Conservation (phyloP, 2,888 invertebrate genomes). For the Carabus problematicus region DNA sequence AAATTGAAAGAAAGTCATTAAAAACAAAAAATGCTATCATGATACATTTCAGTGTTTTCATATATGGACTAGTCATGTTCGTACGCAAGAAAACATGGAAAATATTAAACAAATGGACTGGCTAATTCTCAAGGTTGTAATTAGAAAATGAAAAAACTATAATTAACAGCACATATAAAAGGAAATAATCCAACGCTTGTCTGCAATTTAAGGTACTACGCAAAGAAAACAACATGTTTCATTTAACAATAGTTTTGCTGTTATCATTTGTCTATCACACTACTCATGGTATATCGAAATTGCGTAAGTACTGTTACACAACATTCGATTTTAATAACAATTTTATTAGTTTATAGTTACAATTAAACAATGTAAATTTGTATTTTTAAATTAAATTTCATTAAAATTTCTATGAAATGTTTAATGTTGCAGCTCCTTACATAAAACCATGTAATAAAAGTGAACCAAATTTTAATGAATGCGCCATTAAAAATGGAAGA, state of each 20-base stretch:
- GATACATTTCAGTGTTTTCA: too few species aligned
- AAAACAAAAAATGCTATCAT: too few species aligned
- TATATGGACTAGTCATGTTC: too few species aligned
- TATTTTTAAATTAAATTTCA: too few species aligned
- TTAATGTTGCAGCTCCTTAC: conserved; percentile 21
- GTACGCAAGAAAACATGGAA: too few species aligned
- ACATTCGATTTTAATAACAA: too few species aligned
- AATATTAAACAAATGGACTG: too few species aligned
- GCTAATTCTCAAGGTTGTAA: background rate
- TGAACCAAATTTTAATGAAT: conserved; percentile 29
- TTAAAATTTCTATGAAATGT: background rate
- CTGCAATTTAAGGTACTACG: background rate
- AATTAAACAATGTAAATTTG: too few species aligned
- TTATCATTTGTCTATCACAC: background rate
- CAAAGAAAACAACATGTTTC: conserved; percentile 2
- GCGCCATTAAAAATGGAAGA: conserved; percentile 19
- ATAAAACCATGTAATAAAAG: conserved; percentile 22
- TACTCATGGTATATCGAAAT: background rate
- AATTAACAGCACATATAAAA: background rate
- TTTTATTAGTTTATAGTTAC: too few species aligned
- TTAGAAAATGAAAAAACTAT: conserved; percentile 1
- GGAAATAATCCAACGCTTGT: background rate
- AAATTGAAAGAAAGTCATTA: too few species aligned
- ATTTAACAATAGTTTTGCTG: background rate
- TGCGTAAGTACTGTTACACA: background rate